A percentile compares a stretch with the other conserved stretches of the same genome.
Evolutionary conservation across 2,113 vertebrate species (phyloP).

Genomic region (Pangasianodon gigas): DNA sequence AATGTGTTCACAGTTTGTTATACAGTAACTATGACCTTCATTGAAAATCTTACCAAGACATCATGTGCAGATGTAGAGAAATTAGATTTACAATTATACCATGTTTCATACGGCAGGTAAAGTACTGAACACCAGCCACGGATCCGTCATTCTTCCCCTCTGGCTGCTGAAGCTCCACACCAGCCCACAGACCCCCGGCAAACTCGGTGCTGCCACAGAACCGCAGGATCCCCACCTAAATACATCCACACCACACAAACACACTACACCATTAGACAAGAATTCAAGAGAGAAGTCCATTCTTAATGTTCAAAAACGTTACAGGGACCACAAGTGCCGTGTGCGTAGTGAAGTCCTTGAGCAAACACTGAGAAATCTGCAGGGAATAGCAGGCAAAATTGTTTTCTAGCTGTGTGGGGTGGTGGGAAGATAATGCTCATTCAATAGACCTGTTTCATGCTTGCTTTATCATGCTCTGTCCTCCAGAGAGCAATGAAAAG

Average conservation of each 20-base stretch:
- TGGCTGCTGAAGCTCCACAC: constrained; percentile 89
- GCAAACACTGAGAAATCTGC: not conserved
- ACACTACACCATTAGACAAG: not conserved
- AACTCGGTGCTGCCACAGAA: constrained; percentile 94
- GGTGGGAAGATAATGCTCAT: constrained; percentile 31
- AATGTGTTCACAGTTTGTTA: not conserved
- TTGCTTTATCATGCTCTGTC: constrained; percentile 42
- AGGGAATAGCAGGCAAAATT: constrained; percentile 29
- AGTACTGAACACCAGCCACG: constrained; percentile 91
- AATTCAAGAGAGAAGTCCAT: not conserved
- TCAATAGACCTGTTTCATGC: constrained; percentile 47
- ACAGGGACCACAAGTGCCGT: not conserved
- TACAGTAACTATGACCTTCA: not conserved
- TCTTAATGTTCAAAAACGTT: not conserved
- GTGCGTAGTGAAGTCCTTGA: constrained; percentile 2
- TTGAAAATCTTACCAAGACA: not conserved
- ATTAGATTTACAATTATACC: constrained; percentile 71
- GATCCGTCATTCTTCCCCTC: constrained; percentile 95
- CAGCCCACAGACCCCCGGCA: constrained; percentile 94
- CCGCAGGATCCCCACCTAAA: constrained; percentile 84
- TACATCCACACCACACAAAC: constrained; percentile 16
- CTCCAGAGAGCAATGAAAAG: constrained; percentile 47
- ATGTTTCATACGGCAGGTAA: constrained; percentile 82
- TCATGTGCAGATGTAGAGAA: not conserved
- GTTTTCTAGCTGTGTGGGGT: constrained; percentile 34